Conservation (phyloP, 2,888 invertebrate species). For the Apantesis nais region DNA sequence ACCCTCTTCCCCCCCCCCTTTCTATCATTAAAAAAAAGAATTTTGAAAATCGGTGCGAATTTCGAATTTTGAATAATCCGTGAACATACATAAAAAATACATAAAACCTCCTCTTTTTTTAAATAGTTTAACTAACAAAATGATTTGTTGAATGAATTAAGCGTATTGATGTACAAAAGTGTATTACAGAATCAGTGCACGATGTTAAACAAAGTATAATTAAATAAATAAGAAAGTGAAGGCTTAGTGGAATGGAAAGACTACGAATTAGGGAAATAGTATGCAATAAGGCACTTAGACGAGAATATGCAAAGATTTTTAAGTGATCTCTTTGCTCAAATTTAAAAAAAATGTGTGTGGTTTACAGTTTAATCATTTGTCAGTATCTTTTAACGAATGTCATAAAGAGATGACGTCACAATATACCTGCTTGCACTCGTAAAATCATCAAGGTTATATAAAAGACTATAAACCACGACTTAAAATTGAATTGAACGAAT, state of each 20-base stretch:
- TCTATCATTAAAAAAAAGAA: too few species aligned
- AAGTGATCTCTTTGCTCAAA: neutral
- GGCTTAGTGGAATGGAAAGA: neutral
- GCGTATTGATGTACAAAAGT: neutral
- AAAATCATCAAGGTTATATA: too few species aligned
- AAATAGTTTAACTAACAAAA: too few species aligned
- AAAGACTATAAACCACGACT: too few species aligned
- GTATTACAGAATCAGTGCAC: neutral
- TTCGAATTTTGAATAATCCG: too few species aligned
- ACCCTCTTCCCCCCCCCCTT: too few species aligned
- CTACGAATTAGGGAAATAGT: constrained; percentile 2
- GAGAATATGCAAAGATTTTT: neutral
- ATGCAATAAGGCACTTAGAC: neutral
- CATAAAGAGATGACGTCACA: neutral
- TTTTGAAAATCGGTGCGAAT: too few species aligned
- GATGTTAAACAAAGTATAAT: neutral
- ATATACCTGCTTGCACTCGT: too few species aligned
- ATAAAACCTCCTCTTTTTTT: too few species aligned
- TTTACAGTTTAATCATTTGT: neutral
- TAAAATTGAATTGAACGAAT: too few species aligned
- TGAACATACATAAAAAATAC: too few species aligned
- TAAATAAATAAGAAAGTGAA: constrained; percentile 1
- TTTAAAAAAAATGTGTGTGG: neutral
- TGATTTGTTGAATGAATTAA: neutral
- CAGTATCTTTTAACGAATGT: neutral